These are phyloP conservation scores for Coreoperca whiteheadi DNA, from an alignment of 2,113 vertebrate genomes.

Conservation along the genomic window DNA sequence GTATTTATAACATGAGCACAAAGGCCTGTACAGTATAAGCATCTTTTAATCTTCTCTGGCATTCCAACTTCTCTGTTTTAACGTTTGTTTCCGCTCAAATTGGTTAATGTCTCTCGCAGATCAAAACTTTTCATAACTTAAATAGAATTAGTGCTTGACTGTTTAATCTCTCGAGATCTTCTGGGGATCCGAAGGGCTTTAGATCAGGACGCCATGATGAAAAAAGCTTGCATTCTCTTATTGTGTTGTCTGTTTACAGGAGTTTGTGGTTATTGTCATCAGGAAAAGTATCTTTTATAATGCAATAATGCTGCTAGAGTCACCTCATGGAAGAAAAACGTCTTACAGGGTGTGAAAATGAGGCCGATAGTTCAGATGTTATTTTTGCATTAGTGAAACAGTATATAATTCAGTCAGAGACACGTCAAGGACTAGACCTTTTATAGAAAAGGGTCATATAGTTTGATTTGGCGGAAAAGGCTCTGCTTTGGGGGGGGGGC, in stretches of 20 bases:
- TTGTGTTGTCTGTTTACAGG: neutral
- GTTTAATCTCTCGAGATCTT: constrained; percentile 10
- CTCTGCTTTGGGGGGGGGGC: neutral
- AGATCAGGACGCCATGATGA: neutral
- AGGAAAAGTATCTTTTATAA: neutral
- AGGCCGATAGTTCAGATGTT: neutral
- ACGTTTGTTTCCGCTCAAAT: constrained; percentile 24
- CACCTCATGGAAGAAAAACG: neutral
- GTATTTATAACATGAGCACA: constrained; percentile 59
- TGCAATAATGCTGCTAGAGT: too few species aligned
- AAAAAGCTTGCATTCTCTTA: neutral
- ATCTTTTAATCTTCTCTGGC: constrained; percentile 36
- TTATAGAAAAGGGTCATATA: neutral
- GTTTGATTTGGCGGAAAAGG: neutral
- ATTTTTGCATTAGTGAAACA: constrained; percentile 6
- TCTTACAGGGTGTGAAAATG: constrained; percentile 1
- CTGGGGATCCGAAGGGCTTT: neutral
- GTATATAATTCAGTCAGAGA: neutral
- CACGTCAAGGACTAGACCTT: neutral
- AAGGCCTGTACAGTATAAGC: constrained; percentile 9
- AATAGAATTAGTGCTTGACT: constrained; percentile 25
- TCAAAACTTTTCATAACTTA: constrained; percentile 23
- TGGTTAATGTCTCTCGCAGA: constrained; percentile 29
- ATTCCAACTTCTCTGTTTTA: constrained; percentile 17
- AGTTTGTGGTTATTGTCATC: neutral